These are phyloP conservation scores for Agrotis clavis DNA, from an alignment of 2,888 invertebrate species.

Conservation along the genomic window DNA sequence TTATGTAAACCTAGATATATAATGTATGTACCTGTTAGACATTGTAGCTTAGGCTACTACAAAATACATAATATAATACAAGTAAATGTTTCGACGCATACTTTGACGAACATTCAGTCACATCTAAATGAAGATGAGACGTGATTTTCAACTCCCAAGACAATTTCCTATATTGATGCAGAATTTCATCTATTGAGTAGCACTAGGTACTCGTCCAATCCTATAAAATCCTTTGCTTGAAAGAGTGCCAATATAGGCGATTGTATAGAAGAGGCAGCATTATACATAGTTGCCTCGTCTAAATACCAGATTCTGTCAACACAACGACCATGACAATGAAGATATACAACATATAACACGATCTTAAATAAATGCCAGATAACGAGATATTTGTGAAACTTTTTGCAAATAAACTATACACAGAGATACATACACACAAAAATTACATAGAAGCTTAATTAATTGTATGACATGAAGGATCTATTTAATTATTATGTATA, in stretches of 20 bases:
- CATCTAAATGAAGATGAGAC: slow-evolving; percentile 34
- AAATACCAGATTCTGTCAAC: slow-evolving; percentile 55
- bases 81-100: slow-evolving; percentile 60
- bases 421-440: slow-evolving; percentile 71
- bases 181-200: slow-evolving; percentile 23
- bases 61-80: slow-evolving; percentile 64
- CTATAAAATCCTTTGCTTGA: slow-evolving; percentile 28
- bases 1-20: slow-evolving; percentile 63
- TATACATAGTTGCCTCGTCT: slow-evolving; percentile 42
- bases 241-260: slow-evolving; percentile 41
- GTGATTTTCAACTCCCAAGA: slow-evolving; percentile 27
- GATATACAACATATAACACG: slow-evolving; percentile 67
- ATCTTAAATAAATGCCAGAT: slow-evolving; percentile 79
- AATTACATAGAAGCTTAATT: slow-evolving; percentile 75
- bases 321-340: slow-evolving; percentile 60
- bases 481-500: slow-evolving; percentile 67
- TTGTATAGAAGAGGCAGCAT: slow-evolving; percentile 27
- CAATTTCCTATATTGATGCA: slow-evolving; percentile 50
- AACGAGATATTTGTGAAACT: slow-evolving; percentile 65
- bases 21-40: slow-evolving; percentile 61
- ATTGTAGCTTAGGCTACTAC: slow-evolving; percentile 61
- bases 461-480: slow-evolving; percentile 68
- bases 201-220: slow-evolving; percentile 14
- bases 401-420: slow-evolving; percentile 72
- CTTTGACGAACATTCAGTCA: slow-evolving; percentile 44